Percentiles rank a stretch among this genome's conserved stretches.
Evolutionary conservation across 2,113 vertebrate genomes (phyloP).

Genomic region (Saimiri boliviensis): DNA sequence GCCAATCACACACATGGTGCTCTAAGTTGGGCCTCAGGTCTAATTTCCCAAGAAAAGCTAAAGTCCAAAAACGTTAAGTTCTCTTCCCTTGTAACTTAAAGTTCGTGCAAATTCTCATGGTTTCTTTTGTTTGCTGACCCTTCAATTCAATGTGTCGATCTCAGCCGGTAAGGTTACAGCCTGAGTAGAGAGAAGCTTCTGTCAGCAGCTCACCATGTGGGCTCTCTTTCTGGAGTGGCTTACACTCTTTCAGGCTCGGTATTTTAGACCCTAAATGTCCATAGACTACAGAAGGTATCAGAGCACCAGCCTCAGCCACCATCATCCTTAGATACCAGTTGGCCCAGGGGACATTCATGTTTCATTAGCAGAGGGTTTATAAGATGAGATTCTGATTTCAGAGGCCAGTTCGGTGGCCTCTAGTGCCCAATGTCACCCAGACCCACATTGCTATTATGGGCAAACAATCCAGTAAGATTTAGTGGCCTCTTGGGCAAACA

Average conservation of each 20-base stretch:
- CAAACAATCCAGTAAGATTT: background rate
- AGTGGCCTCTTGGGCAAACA: background rate
- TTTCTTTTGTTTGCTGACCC: background rate
- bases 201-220: background rate
- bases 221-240: background rate
- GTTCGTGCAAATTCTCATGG: background rate
- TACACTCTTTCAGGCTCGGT: background rate
- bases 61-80: background rate
- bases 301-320: background rate
- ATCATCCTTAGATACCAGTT: background rate
- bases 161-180: background rate
- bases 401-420: background rate
- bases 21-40: background rate
- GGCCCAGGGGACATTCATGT: background rate
- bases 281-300: background rate
- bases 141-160: background rate
- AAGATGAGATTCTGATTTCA: background rate
- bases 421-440: background rate
- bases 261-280: background rate
- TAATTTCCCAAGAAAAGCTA: background rate
- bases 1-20: background rate
- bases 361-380: background rate
- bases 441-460: background rate
- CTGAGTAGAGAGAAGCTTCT: background rate
- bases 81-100: background rate